Evolutionary conservation across 2,113 vertebrate species (phyloP).

Genomic region (Pollachius pollachius): DNA sequence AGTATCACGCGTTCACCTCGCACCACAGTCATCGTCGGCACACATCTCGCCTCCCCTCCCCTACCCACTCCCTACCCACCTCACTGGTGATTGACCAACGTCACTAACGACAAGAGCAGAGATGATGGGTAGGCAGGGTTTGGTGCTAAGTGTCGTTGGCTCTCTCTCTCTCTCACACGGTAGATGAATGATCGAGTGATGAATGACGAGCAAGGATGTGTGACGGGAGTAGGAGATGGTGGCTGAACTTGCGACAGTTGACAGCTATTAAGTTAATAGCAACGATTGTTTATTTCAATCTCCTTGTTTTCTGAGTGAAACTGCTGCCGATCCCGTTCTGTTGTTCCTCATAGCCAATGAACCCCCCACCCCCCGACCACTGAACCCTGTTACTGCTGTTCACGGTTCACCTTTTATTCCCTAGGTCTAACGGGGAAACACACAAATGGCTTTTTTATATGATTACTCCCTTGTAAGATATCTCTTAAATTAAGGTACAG

Average conservation of each 20-base stretch:
- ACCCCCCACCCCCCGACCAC: constrained; percentile 57
- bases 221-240: constrained; percentile 11
- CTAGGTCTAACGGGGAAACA: constrained; percentile 71
- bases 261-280: constrained; percentile 36
- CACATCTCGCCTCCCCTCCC: too few species aligned
- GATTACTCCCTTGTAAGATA: constrained; percentile 80
- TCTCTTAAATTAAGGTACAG: constrained; percentile 85
- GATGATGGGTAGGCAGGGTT: too few species aligned
- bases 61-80: too few species aligned
- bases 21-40: too few species aligned
- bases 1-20: too few species aligned
- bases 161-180: too few species aligned
- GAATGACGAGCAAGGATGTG: constrained; percentile 17
- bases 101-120: too few species aligned
- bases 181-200: too few species aligned
- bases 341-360: constrained; percentile 43
- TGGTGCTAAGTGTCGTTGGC: too few species aligned
- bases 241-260: constrained; percentile 34
- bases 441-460: constrained; percentile 76
- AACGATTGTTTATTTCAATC: constrained; percentile 44
- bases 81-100: too few species aligned
- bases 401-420: constrained; percentile 74
- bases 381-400: constrained; percentile 78
- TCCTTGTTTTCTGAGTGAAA: constrained; percentile 60
- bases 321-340: constrained; percentile 55